Percentiles rank a stretch among this genome's conserved stretches.
Conservation (phyloP, 1,140 invertebrate genomes). For the Globodera ellingtonae region DNA sequence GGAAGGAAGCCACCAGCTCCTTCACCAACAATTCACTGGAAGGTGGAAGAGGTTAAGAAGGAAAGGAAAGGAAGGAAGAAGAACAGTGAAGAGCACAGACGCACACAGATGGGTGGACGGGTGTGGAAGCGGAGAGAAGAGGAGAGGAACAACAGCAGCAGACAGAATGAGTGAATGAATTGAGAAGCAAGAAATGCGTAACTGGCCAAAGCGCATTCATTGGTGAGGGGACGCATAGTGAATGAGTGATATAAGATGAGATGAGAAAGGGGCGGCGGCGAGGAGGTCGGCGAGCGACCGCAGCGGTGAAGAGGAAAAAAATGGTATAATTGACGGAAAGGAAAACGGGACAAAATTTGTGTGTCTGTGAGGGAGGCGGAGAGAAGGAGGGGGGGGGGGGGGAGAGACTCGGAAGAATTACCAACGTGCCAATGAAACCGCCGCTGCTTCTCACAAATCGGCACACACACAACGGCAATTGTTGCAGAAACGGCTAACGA, state of each 20-base stretch:
- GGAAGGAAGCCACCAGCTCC: background rate
- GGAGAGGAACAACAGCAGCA: background rate
- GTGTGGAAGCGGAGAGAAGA: background rate
- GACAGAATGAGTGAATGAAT: background rate
- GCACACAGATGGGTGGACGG: too few species aligned
- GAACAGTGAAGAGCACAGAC: too few species aligned
- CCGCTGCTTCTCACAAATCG: too few species aligned
- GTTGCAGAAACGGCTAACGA: background rate
- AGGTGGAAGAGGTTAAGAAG: background rate
- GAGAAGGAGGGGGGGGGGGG: background rate
- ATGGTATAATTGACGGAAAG: background rate
- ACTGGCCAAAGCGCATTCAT: background rate
- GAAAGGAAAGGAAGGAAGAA: constrained; percentile 2
- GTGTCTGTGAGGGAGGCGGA: too few species aligned
- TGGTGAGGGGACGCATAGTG: background rate
- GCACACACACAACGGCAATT: too few species aligned
- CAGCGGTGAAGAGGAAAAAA: background rate
- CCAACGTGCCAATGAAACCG: background rate
- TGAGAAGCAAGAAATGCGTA: background rate
- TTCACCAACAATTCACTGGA: too few species aligned
- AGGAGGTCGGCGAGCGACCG: too few species aligned
- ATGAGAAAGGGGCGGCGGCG: too few species aligned
- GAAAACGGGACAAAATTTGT: too few species aligned
- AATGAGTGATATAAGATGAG: background rate
- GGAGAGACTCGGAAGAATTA: background rate